Conservation (phyloP, 2,888 invertebrate genomes). For the Chesias legatella region DNA sequence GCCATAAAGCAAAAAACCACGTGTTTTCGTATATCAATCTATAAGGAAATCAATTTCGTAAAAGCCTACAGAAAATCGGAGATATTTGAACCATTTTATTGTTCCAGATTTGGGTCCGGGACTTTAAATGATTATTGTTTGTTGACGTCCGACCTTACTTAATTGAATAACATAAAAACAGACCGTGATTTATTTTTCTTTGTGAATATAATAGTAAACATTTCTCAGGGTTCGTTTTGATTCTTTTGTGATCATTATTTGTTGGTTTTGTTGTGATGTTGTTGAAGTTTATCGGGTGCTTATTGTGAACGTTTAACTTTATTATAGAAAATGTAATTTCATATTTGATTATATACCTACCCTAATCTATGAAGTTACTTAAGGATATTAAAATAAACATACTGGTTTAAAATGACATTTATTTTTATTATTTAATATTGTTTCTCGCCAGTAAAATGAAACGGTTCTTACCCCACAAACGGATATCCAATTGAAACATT, state of each 20-base stretch:
- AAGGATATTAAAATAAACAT: too few species aligned
- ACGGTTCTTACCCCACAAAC: too few species aligned
- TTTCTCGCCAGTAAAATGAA: too few species aligned
- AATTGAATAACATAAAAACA: slow-evolving; percentile 24
- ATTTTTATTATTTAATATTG: too few species aligned
- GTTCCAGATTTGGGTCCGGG: slow-evolving; percentile 6
- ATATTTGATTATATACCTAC: too few species aligned
- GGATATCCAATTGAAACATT: too few species aligned
- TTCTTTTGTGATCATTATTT: slow-evolving; percentile 19
- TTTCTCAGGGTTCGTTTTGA: slow-evolving; percentile 11
- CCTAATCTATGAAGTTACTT: too few species aligned
- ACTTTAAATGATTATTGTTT: slow-evolving; percentile 22
- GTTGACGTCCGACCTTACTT: slow-evolving; percentile 18
- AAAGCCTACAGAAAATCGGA: slow-evolving; percentile 8
- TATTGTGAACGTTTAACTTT: too few species aligned
- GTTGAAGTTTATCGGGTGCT: slow-evolving; percentile 1
- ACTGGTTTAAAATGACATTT: too few species aligned
- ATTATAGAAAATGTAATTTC: too few species aligned
- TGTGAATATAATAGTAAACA: slow-evolving; percentile 12
- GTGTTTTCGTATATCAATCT: not conserved
- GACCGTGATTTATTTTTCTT: slow-evolving; percentile 21
- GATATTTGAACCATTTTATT: slow-evolving; percentile 17
- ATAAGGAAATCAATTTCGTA: slow-evolving; percentile 1
- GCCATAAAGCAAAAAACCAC: too few species aligned
- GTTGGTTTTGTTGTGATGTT: slow-evolving; percentile 12